These are phyloP conservation scores for Desmodus rotundus DNA, from an alignment of 2,113 vertebrate species.

Conservation along the genomic window DNA sequence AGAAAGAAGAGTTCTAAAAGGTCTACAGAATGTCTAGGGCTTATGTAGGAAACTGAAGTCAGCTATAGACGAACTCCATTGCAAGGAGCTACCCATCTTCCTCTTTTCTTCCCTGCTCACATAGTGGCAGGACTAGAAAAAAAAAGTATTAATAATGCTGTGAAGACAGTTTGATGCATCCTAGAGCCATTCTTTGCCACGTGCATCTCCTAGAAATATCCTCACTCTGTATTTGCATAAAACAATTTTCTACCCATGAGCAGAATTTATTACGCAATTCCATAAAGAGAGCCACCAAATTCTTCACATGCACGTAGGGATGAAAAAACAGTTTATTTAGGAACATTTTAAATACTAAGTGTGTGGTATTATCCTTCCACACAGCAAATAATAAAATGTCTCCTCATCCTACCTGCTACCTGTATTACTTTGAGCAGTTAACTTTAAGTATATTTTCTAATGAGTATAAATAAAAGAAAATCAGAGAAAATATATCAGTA, in stretches of 20 bases:
- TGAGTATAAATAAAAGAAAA: constrained; percentile 78
- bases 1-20: neutral
- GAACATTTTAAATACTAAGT: neutral
- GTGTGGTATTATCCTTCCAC: neutral
- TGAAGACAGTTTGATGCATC: neutral
- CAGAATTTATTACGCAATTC: neutral
- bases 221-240: neutral
- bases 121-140: neutral
- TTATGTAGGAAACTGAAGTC: neutral
- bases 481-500: constrained; percentile 76
- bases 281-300: neutral
- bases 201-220: neutral
- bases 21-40: neutral
- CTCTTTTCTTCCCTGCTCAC: neutral
- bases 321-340: constrained; percentile 5
- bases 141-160: neutral
- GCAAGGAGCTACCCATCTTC: neutral
- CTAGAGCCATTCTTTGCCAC: neutral
- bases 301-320: neutral
- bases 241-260: neutral
- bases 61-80: neutral
- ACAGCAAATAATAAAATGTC: constrained; percentile 24
- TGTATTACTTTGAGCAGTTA: constrained; percentile 50
- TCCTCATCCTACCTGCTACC: constrained; percentile 44
- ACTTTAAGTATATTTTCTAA: constrained; percentile 77